Evolutionary conservation across 2,888 invertebrate species (phyloP), one percentile per base, ranked within the genome.

Genomic region (Sesia bembeciformis): DNA sequence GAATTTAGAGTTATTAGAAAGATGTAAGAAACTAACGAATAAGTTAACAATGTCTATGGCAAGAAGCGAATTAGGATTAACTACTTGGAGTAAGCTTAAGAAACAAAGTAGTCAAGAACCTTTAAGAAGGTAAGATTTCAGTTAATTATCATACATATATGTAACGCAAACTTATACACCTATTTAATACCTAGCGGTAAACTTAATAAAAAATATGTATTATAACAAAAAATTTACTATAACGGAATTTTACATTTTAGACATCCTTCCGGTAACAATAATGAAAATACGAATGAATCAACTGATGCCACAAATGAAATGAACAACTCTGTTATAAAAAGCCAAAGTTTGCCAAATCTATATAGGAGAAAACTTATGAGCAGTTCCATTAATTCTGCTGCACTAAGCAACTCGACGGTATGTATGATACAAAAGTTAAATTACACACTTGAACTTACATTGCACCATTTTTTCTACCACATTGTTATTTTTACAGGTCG

Each of bases 71-170:
- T 94, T 95, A 70, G 95, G 95, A 65, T 94, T 95, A 83, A 96
- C 96, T 63, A 96, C 96, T 51, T 96, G 96, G 95, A 95, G 96
- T 84, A 96, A 96, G 78, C 90, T 96, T 72, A 94, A 94, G 85
- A 93, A 93, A 76, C 92, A 93, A 72, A 92, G 91, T 70, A 91
- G 90, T 78, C 92, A 93, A 66, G 90, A 91, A 64, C 92, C 92
- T 64, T 84, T 93, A 69, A 90, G 91, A 72, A 91, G 93, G 92
- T 92, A 84, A 81, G 61, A 57, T 3, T 23, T 23, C 23, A 23
- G 23, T 23, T 23, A 23, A 23, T n/a, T 7, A 50, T 42, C 7
- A 42, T 7, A 49, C 3, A 42, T 42, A 38, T 53, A 40, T 57
- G 7, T 7, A 39, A 42, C 23, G 23, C 23, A 46, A 46, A 8